These are phyloP conservation scores for Staurois parvus DNA, from an alignment of 2,797 vertebrate species.

Conservation along the genomic window DNA sequence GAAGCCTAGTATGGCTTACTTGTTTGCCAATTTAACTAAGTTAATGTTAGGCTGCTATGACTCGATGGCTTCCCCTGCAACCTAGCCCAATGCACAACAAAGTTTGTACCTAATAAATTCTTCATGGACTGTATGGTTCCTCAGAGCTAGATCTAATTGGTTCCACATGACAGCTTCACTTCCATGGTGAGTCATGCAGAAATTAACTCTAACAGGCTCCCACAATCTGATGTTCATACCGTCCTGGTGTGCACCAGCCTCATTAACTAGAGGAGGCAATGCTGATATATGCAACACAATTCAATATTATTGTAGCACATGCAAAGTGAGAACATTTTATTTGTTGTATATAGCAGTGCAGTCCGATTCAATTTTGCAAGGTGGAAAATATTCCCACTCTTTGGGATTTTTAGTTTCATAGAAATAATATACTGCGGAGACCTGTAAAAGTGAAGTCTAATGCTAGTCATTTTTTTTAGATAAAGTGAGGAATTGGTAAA, in stretches of 20 bases:
- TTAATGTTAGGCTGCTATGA: constrained; percentile 27
- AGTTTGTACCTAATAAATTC: constrained; percentile 48
- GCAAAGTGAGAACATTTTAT: constrained; percentile 65
- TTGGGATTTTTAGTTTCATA: neutral
- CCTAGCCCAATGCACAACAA: constrained; percentile 23
- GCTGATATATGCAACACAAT: constrained; percentile 25
- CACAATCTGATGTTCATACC: neutral
- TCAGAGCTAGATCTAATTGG: constrained; percentile 53
- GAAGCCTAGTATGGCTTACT: constrained; percentile 16
- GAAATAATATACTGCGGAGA: neutral
- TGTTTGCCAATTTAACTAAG: constrained; percentile 5
- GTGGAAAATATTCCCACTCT: neutral
- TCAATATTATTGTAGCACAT: neutral
- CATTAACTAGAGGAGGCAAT: constrained; percentile 25
- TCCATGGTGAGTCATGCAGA: constrained; percentile 30
- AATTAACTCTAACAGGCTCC: constrained; percentile 13
- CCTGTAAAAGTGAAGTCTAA: neutral
- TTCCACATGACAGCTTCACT: constrained; percentile 52
- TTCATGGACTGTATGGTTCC: constrained; percentile 28
- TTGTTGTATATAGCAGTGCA: neutral
- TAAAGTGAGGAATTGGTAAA: neutral
- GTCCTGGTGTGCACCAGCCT: constrained; percentile 25
- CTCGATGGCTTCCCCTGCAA: constrained; percentile 28
- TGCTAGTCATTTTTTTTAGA: neutral
- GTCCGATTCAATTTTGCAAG: neutral